phyloP scores from a whole-genome alignment of 2,113 vertebrate species.

The Mixornis gularis region DNA sequence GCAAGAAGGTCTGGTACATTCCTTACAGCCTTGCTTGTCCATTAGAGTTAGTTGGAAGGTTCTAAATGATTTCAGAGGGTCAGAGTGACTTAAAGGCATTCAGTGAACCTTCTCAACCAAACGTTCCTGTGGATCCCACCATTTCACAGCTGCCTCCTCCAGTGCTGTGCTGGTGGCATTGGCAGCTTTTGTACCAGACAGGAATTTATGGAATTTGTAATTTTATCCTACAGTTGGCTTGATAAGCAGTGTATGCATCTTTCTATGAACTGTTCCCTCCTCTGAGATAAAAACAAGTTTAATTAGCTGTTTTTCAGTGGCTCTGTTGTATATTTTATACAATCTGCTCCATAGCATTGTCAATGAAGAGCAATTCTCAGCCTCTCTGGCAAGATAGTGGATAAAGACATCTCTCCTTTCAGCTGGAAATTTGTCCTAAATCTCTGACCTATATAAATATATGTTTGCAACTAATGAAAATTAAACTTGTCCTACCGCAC shows the following conservation, averaged over 20 bases:
- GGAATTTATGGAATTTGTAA: background rate
- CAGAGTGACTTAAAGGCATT: background rate
- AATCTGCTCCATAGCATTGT: background rate
- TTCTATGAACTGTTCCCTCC: background rate
- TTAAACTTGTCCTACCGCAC: background rate
- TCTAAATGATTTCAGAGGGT: background rate
- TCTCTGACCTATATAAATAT: background rate
- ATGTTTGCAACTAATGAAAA: background rate
- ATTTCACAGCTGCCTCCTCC: background rate
- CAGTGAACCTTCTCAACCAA: background rate
- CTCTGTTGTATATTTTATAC: background rate
- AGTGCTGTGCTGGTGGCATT: background rate
- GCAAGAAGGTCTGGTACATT: background rate
- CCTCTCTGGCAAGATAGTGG: background rate
- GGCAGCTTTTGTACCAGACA: background rate
- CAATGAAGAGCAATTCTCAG: background rate
- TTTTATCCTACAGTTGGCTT: background rate
- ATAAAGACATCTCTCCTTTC: background rate
- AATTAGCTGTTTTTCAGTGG: background rate
- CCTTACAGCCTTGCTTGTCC: background rate
- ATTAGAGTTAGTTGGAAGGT: background rate
- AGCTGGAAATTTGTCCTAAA: background rate
- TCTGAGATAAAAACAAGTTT: background rate
- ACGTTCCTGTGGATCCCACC: background rate
- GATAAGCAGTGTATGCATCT: background rate